Evolutionary conservation across 92 coral and sea anemone species (phyloP).

Genomic region (Blastomussa wellsi): DNA sequence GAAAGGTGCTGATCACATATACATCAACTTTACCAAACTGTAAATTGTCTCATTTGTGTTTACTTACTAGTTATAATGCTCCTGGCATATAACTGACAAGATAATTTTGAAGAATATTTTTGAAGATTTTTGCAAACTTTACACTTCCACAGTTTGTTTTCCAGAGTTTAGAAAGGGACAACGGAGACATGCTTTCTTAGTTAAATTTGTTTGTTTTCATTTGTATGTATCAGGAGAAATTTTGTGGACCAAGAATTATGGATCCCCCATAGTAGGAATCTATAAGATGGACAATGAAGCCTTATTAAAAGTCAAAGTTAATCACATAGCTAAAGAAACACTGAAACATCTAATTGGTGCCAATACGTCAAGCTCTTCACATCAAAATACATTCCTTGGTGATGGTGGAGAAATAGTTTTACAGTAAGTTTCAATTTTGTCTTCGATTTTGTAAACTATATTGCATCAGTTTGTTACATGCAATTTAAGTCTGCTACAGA

Average conservation of each 20-base stretch:
- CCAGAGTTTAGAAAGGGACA: background rate
- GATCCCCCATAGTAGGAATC: slow-evolving; percentile 97
- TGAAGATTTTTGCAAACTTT: too few relatives aligned
- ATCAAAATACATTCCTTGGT: slow-evolving; percentile 63
- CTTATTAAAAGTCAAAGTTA: slow-evolving; percentile 81
- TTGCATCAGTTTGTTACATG: background rate
- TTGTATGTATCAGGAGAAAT: slow-evolving; percentile 72
- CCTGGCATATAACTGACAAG: too few relatives aligned
- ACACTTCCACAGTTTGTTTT: background rate
- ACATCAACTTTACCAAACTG: too few relatives aligned
- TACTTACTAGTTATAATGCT: too few relatives aligned
- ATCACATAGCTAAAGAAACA: slow-evolving; percentile 96
- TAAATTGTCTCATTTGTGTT: too few relatives aligned
- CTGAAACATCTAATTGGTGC: slow-evolving; percentile 77
- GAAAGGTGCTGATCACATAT: too few relatives aligned
- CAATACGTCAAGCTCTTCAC: slow-evolving; percentile 69
- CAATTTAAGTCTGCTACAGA: background rate
- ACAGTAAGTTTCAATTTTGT: too few relatives aligned
- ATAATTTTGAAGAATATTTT: too few relatives aligned
- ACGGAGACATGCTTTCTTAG: background rate
- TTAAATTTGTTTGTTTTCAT: background rate
- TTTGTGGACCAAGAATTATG: slow-evolving; percentile 89
- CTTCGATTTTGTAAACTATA: background rate
- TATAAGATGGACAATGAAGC: slow-evolving; percentile 93
- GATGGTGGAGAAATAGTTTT: slow-evolving; percentile 72